These are phyloP conservation scores for Melikaiella ostensackeni DNA, from an alignment of 2,888 invertebrate genomes.

Conservation along the genomic window DNA sequence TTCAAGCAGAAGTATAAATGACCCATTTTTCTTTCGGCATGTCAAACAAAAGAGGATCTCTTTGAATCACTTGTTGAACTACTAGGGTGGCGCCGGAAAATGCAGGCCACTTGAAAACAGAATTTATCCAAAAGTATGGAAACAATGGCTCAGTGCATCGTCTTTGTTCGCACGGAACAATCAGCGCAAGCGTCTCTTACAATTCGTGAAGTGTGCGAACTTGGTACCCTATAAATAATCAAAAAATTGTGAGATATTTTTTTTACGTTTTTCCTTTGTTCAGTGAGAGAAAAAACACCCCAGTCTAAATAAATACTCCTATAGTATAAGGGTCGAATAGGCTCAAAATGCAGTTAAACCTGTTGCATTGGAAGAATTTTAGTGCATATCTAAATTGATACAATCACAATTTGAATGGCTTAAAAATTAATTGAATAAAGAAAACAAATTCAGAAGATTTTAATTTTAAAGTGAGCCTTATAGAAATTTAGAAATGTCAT, in stretches of 20 bases:
- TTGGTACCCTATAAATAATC: neutral
- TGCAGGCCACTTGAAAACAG: constrained; percentile 46
- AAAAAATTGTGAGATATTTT: neutral
- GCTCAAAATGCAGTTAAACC: neutral
- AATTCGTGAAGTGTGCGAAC: constrained; percentile 37
- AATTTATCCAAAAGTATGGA: constrained; percentile 57
- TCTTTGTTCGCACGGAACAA: constrained; percentile 60
- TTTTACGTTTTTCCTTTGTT: neutral
- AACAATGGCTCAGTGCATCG: constrained; percentile 56
- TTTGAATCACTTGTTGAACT: constrained; percentile 54
- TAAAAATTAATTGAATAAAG: too few relatives aligned
- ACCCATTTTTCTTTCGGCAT: constrained; percentile 9
- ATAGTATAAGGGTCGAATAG: neutral
- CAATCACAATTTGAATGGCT: too few relatives aligned
- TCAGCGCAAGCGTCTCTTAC: constrained; percentile 54
- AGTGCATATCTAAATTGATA: neutral
- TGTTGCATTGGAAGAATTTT: neutral
- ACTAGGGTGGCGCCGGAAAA: constrained; percentile 35
- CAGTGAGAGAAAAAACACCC: neutral
- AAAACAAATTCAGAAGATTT: too few relatives aligned
- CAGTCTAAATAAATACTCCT: too few relatives aligned
- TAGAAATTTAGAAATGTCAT: too few relatives aligned
- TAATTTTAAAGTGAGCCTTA: neutral
- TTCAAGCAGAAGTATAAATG: constrained; percentile 4
- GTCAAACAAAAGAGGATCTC: constrained; percentile 48